A percentile compares a stretch with the other conserved stretches of the same genome.
Conservation (phyloP, 2,888 invertebrate species). For the Zootermopsis nevadensis region DNA sequence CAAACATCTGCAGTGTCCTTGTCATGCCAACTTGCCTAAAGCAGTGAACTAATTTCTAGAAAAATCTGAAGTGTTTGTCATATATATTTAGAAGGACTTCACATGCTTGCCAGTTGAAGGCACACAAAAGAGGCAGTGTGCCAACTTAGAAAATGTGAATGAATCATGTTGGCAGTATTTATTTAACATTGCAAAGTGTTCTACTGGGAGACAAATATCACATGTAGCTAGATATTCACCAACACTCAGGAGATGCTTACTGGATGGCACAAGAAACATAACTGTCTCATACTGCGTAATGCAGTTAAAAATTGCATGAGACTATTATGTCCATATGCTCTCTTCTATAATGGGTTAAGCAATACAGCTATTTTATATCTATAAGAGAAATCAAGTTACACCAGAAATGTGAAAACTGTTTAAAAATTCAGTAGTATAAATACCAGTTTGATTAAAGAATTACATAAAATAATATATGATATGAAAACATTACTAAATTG, state of each 20-base stretch:
- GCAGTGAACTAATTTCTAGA: neutral
- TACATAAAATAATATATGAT: slow-evolving; percentile 21
- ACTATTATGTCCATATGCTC: slow-evolving; percentile 32
- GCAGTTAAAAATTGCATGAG: slow-evolving; percentile 15
- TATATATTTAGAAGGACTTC: neutral
- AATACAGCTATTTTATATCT: slow-evolving; percentile 20
- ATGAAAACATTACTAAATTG: slow-evolving; percentile 14
- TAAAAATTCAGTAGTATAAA: neutral
- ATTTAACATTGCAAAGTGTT: slow-evolving; percentile 35
- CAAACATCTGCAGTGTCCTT: neutral
- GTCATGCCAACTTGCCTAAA: neutral
- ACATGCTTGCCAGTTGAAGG: slow-evolving; percentile 20
- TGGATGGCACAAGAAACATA: slow-evolving; percentile 50
- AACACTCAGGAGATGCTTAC: slow-evolving; percentile 11
- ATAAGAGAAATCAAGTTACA: slow-evolving; percentile 19
- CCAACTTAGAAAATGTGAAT: slow-evolving; percentile 6
- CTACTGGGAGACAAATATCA: slow-evolving; percentile 43
- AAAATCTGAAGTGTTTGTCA: neutral
- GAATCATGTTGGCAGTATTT: slow-evolving; percentile 26
- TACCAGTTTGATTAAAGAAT: slow-evolving; percentile 6
- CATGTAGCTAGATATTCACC: slow-evolving; percentile 35
- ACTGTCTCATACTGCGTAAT: slow-evolving; percentile 49
- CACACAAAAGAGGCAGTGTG: slow-evolving; percentile 8
- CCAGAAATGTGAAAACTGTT: slow-evolving; percentile 23
- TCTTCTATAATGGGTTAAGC: slow-evolving; percentile 10